Evolutionary conservation across 2,888 invertebrate species (phyloP).

Genomic region (Pegoplata infirma): DNA sequence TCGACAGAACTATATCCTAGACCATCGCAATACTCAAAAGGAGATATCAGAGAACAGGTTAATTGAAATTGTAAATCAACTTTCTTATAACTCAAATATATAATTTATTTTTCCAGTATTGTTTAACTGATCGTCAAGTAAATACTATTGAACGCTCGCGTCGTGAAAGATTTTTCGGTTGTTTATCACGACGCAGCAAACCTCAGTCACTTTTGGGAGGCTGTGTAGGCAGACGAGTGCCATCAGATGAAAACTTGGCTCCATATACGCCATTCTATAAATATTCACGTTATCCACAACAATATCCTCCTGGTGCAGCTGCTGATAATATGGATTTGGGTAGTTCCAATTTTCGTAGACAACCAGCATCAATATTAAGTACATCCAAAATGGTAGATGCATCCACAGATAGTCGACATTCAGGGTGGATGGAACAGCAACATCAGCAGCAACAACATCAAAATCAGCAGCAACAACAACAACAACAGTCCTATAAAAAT

Average conservation of each 20-base stretch:
- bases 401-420: constrained; percentile 75
- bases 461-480: constrained; percentile 2
- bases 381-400: constrained; percentile 76
- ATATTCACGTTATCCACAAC: constrained; percentile 81
- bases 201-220: constrained; percentile 88
- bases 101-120: too few relatives aligned
- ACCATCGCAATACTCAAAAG: constrained; percentile 86
- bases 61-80: too few relatives aligned
- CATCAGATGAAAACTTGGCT: constrained; percentile 92
- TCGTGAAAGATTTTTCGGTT: constrained; percentile 87
- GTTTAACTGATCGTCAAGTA: constrained; percentile 93
- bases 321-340: constrained; percentile 80
- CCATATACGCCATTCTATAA: constrained; percentile 90
- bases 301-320: constrained; percentile 23
- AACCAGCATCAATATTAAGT: constrained; percentile 86
- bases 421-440: constrained; percentile 84
- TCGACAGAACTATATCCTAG: constrained; percentile 78
- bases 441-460: constrained; percentile 80
- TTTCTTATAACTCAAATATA: too few relatives aligned
- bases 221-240: constrained; percentile 90
- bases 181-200: constrained; percentile 82
- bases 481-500: constrained; percentile 63
- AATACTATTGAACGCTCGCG: constrained; percentile 83
- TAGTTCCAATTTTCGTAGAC: constrained; percentile 88
- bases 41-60: constrained; percentile 89